phyloP scores from a whole-genome alignment of 2,113 vertebrate species.

The Porphyrio hochstetteri region DNA sequence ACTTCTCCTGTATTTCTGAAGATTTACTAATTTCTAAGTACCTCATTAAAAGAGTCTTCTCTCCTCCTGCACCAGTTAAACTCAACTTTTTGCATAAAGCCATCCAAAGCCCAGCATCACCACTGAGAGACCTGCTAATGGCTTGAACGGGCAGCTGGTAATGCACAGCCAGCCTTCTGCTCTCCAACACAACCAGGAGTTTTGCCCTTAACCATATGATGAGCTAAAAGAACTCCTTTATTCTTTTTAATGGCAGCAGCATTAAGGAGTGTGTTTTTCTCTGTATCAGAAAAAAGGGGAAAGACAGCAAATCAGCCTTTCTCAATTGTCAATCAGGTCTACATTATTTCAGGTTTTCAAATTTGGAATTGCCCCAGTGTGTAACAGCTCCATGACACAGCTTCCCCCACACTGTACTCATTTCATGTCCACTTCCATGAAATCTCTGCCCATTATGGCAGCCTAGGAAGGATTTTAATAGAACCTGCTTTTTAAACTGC shows the following conservation, averaged over 20 bases:
- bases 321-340: not conserved
- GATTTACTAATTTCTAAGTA: not conserved
- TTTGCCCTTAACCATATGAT: not conserved
- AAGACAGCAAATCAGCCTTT: not conserved
- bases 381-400: not conserved
- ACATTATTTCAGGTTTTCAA: not conserved
- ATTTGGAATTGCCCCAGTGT: not conserved
- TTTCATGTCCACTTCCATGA: not conserved
- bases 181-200: not conserved
- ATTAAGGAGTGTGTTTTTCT: not conserved
- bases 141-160: not conserved
- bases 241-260: not conserved
- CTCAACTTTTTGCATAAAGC: not conserved
- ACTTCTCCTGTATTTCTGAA: not conserved
- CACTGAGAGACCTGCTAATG: not conserved
- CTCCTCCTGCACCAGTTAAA: not conserved
- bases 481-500: slow-evolving; percentile 12
- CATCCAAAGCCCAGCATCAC: not conserved
- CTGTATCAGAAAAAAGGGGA: not conserved
- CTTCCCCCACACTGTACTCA: not conserved
- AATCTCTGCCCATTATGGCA: not conserved
- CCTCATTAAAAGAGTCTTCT: not conserved
- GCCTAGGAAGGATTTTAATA: not conserved
- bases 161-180: not conserved
- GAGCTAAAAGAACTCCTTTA: not conserved